Conservation (phyloP, 2,797 vertebrate genomes). For the Oreochromis grahami region DNA sequence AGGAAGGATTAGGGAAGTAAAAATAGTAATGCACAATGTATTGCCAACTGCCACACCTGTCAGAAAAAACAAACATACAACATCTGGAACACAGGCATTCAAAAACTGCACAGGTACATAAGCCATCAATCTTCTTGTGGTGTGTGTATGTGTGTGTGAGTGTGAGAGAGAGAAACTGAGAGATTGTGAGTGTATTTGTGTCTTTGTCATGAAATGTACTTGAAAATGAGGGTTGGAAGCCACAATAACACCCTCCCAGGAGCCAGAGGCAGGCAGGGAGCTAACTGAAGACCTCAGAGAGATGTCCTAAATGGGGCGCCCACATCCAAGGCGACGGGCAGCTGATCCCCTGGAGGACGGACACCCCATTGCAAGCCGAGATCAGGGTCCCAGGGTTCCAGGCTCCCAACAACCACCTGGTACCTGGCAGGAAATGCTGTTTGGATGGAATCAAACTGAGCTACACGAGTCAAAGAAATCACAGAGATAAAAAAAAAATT, state of each 20-base stretch:
- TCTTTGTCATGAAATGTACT: background rate
- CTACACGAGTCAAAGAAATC: background rate
- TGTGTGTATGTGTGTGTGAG: background rate
- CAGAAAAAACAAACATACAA: background rate
- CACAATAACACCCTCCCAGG: background rate
- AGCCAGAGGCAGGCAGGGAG: background rate
- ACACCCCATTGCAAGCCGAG: background rate
- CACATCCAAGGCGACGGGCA: background rate
- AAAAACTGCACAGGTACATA: background rate
- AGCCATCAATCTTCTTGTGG: background rate
- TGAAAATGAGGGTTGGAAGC: background rate
- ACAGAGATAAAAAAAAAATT: background rate
- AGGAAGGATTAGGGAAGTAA: background rate
- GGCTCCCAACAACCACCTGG: background rate
- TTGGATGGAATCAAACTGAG: constrained; percentile 7
- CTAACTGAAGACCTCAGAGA: background rate
- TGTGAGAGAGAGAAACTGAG: background rate
- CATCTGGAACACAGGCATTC: background rate
- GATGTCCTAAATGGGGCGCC: background rate
- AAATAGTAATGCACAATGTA: background rate
- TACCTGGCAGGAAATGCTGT: background rate
- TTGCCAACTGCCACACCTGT: background rate
- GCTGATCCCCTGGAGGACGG: background rate
- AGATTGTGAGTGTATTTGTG: background rate
- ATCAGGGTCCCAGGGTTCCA: background rate